Percentiles rank a stretch among this genome's conserved stretches.
Evolutionary conservation across 2,113 vertebrate species (phyloP).

Genomic region (Oreotrochilus melanogaster): DNA sequence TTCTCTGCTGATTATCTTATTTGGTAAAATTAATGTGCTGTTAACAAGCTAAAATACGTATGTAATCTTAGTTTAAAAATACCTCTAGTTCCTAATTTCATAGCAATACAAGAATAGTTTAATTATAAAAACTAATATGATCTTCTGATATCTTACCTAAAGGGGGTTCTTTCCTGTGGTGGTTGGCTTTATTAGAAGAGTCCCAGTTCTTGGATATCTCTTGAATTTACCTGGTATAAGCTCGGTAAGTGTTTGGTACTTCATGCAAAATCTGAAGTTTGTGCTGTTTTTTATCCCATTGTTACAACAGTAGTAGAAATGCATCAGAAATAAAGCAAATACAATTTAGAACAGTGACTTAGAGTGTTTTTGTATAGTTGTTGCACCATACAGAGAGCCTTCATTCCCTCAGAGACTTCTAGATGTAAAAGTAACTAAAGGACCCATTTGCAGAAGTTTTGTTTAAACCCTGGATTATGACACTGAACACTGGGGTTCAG

Average conservation of each 20-base stretch:
- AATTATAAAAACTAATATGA: neutral
- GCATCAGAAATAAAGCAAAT: neutral
- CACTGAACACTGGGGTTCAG: neutral
- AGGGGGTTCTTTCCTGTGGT: constrained; percentile 98
- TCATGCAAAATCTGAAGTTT: neutral
- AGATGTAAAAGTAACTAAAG: neutral
- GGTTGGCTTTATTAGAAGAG: constrained; percentile 95
- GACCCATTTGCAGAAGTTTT: neutral
- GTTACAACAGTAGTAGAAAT: neutral
- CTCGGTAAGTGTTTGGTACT: constrained; percentile 84
- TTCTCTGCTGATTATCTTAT: neutral
- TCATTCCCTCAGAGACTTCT: neutral
- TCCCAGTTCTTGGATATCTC: constrained; percentile 94
- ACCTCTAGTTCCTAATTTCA: neutral
- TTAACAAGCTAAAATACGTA: neutral
- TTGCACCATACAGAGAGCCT: neutral
- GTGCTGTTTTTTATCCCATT: neutral
- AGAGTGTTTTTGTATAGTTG: neutral
- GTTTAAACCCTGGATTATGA: neutral
- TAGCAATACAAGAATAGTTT: neutral
- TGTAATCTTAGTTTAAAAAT: neutral
- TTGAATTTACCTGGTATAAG: constrained; percentile 97
- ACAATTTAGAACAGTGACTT: neutral
- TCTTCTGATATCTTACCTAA: neutral
- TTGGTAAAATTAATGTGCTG: neutral